Evolutionary conservation across 1,140 invertebrate genomes (phyloP).

Genomic region (Drosophila nigromelanica): DNA sequence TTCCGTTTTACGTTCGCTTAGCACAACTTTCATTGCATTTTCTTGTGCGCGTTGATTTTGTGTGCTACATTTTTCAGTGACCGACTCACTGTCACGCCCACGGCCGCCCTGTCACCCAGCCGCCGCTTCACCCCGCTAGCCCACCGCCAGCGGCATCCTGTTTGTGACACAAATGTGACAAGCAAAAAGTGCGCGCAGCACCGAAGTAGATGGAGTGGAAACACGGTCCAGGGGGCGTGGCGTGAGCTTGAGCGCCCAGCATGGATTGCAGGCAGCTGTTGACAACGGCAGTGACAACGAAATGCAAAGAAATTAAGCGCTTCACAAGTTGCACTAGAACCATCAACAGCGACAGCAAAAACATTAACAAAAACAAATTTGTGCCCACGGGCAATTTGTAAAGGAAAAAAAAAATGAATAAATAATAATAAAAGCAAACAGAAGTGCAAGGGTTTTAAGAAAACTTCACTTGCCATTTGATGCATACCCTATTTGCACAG

Average conservation of each 20-base stretch:
- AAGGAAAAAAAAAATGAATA: conserved; percentile 20
- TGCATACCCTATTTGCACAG: conserved; percentile 1
- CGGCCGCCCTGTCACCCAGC: not conserved
- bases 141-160: conserved; percentile 64
- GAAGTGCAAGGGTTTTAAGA: conserved; percentile 34
- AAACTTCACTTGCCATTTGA: conserved; percentile 11
- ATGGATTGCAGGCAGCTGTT: conserved; percentile 39
- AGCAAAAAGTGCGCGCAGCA: conserved; percentile 76
- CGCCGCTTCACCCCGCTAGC: not conserved
- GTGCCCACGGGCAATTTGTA: conserved; percentile 33
- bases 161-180: conserved; percentile 83
- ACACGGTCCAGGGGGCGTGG: conserved; percentile 44
- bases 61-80: conserved; percentile 67
- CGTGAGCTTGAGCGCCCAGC: not conserved
- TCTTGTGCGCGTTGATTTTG: conserved; percentile 77
- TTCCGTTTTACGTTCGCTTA: conserved; percentile 80
- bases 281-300: conserved; percentile 70
- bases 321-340: conserved; percentile 65
- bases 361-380: conserved; percentile 17
- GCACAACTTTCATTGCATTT: conserved; percentile 81
- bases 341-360: conserved; percentile 6
- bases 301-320: conserved; percentile 81
- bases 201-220: conserved; percentile 79
- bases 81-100: conserved; percentile 48
- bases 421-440: conserved; percentile 34